Evolutionary conservation across 2,113 vertebrate species (phyloP).

Genomic region (Sula dactylatra): DNA sequence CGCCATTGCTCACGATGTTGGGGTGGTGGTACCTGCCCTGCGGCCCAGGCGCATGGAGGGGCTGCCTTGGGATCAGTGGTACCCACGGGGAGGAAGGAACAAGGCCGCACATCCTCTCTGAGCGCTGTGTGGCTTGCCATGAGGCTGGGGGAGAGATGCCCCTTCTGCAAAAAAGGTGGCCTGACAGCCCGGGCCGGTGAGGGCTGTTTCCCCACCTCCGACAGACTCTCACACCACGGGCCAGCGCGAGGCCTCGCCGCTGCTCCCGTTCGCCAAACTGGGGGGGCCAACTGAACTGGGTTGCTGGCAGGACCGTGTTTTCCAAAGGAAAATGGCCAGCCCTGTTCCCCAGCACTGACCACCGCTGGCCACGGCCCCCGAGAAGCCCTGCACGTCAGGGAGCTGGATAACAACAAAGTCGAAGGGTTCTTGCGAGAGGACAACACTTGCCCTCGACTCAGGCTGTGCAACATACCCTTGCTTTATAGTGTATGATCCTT

Average conservation of each 20-base stretch:
- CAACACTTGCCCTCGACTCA: no score
- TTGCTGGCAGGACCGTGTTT: not conserved
- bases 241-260: fast-evolving
- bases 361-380: fast-evolving
- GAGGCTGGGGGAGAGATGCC: fast-evolving
- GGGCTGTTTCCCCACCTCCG: not conserved
- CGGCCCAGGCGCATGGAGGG: not conserved
- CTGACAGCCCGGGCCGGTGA: fast-evolving
- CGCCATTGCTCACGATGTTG: fast-evolving
- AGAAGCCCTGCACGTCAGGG: not conserved
- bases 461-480: fast-evolving
- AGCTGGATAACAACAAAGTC: not conserved
- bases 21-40: not conserved
- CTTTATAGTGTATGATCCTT: fast-evolving
- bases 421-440: not conserved
- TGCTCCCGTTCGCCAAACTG: no score
- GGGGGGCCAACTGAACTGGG: fast-evolving
- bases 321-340: not conserved
- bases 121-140: no score
- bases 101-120: fast-evolving
- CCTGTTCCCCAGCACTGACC: no score
- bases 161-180: not conserved
- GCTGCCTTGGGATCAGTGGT: not conserved
- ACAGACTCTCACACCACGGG: fast-evolving
- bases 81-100: not conserved